These are phyloP conservation scores for Tetragnatha versicolor DNA, from an alignment of 1,140 invertebrate genomes.

Conservation along the genomic window DNA sequence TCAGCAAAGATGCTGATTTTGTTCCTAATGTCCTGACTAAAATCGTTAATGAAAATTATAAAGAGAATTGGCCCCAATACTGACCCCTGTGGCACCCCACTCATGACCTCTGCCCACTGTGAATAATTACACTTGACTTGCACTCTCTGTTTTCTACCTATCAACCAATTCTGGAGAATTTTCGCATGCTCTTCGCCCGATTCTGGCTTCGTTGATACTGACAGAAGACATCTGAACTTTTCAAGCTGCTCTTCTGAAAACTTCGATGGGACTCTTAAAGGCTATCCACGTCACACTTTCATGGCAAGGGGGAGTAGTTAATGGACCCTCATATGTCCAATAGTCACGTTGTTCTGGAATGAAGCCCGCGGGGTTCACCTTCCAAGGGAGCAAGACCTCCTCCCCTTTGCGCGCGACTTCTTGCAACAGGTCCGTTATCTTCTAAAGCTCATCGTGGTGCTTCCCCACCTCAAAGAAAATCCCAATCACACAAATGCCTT, in stretches of 20 bases:
- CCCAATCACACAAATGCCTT: slow-evolving; percentile 89
- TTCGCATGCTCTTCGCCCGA: too few relatives aligned
- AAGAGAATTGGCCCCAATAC: too few relatives aligned
- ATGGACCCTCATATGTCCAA: slow-evolving; percentile 94
- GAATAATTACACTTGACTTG: too few relatives aligned
- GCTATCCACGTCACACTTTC: slow-evolving; percentile 98
- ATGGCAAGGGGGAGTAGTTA: slow-evolving; percentile 95
- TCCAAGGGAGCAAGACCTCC: slow-evolving; percentile 2
- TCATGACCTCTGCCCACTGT: too few relatives aligned
- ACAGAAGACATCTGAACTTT: too few relatives aligned
- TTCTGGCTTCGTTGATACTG: too few relatives aligned
- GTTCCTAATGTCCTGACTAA: too few relatives aligned
- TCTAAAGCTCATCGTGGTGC: slow-evolving; percentile 13
- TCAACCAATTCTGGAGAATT: too few relatives aligned
- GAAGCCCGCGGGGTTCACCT: slow-evolving; percentile 13
- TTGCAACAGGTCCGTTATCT: slow-evolving; percentile 23
- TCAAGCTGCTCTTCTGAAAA: slow-evolving; percentile 89
- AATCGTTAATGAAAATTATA: too few relatives aligned
- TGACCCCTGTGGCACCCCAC: too few relatives aligned
- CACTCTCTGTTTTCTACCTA: too few relatives aligned
- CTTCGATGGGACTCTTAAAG: slow-evolving; percentile 87
- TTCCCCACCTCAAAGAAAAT: slow-evolving; percentile 73
- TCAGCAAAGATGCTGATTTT: too few relatives aligned
- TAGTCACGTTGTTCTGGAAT: slow-evolving; percentile 69
- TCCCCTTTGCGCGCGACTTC: slow-evolving; percentile 27